Evolutionary conservation across 2,888 invertebrate species (phyloP), one percentile per base, ranked within the genome.

Genomic region (Bugula neritina): DNA sequence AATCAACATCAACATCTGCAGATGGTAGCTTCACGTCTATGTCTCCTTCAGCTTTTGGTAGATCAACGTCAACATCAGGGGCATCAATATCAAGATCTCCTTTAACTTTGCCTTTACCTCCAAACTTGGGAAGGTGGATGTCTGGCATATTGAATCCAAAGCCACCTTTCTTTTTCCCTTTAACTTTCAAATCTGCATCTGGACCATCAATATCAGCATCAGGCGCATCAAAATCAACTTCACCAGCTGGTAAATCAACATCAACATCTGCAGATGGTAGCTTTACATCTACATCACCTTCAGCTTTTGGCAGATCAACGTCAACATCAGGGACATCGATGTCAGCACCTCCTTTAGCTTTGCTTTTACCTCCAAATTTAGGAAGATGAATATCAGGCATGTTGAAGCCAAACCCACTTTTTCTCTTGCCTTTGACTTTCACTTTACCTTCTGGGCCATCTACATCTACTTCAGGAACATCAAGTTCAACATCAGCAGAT

Each of bases 391-490:
- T 1, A 29, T 71, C 43, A 27, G 71, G 71, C 71, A 71, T 54
- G 10, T 71, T 71, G 29, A 71, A 54, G 3, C 54, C 52, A 54
- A 71, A 71, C 1, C 71, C 71, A 23, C 23, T n/a, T 57, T 25
- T 57, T 23, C n/a, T 25, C 57, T 57, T 57, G 57, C 23, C 57
- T 35, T 57, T 57, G 17, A 31, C 58, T n/a, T 71, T 63, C 23
- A 71, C 1, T 17, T 57, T 35, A 35, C 34, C 71, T 31, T 71
- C 71, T 63, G 71, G 71, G 1, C 71, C 71, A 23, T 71, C 71
- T 2, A 71, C 21, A 21, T 31, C 31, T 1, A 71, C 52, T 25
- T 71, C 54, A 23, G 54, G n/a, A 21, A 35, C 31, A 71, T 71
- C 29, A n/a, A 71, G 54, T 1, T 54, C 71, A 17, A 35, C 54